Percentiles rank a stretch among this genome's conserved stretches.
Evolutionary conservation across 2,888 invertebrate genomes (phyloP).

Genomic region (Drosophila seclusa): DNA sequence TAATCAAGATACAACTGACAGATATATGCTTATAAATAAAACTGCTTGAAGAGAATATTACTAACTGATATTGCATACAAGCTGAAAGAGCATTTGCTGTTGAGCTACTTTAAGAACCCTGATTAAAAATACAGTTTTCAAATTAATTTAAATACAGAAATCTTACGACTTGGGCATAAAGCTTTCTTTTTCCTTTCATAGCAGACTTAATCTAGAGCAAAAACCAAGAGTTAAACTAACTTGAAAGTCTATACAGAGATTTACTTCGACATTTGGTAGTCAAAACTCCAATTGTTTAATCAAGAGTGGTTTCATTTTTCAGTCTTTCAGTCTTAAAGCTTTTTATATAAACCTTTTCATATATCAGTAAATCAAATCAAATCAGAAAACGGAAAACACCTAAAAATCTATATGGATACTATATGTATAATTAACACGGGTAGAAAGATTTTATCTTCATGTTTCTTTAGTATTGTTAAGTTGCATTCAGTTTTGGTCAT

Average conservation of each 20-base stretch:
- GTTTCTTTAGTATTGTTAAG: not conserved
- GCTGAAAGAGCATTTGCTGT: no score
- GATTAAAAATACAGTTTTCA: not conserved
- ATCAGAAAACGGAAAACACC: not conserved
- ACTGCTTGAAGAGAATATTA: not conserved
- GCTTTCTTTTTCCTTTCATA: not conserved
- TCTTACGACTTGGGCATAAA: not conserved
- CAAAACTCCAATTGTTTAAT: not conserved
- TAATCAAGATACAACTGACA: not conserved
- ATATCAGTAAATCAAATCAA: not conserved
- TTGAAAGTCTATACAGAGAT: not conserved
- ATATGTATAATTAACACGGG: not conserved
- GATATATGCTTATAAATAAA: not conserved
- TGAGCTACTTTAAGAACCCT: no score
- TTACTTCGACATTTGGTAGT: not conserved
- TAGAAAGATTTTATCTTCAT: not conserved
- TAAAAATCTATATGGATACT: not conserved
- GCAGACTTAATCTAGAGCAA: not conserved
- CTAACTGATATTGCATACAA: not conserved
- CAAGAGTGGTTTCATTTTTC: not conserved
- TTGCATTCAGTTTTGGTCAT: slow-evolving; percentile 6
- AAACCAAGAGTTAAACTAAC: not conserved
- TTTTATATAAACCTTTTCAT: not conserved
- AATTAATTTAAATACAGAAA: not conserved
- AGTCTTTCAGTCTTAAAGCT: not conserved